Evolutionary conservation across 1,140 invertebrate genomes (phyloP), one percentile per base, ranked within the genome.

Genomic region (Brachionus manjavacas): DNA sequence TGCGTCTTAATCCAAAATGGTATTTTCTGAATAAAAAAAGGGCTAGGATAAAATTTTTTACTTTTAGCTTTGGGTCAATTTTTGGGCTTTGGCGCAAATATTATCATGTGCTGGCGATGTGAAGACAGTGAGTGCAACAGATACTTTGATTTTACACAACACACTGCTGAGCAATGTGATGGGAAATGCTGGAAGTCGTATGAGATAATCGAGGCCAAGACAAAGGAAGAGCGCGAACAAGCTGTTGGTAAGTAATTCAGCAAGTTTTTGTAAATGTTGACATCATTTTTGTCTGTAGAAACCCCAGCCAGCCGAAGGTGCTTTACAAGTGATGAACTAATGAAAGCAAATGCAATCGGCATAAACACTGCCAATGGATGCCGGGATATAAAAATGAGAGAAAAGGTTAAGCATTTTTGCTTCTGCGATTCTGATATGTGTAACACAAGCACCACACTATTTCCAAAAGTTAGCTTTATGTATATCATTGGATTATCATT

Each of bases 161-260:
- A 84, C 35, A 68, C 83, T 43, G 66, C 66, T 1, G 68, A 84
- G 25, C 66, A 52, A 64, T 84, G 83, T 78, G 83, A 84, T 25
- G 83, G 83, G 11, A 84, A 84, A 84, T 84, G 83, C 41, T 84
- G 83, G 83, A 84, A 74, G 20, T 84, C 83, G 2, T 84, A 74
- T n/a, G 83, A 84, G 41, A 60, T 84, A 31, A 74, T 84, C 8
- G 70, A 84, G 39, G 46, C 70, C 7, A 84, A 72, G 28, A 84
- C 66, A 3, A 84, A 84, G 74, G 83, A 72, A 64, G 83, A 84
- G 14, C 25, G 66, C 20, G 70, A 74, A 43, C 60, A 78, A 64
- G 83, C 83, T 14, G 60, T 76, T 14, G 60, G 83, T 74, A 55
- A 49, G 83, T 7, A 46, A 14, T 70, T 43, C 8, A 70, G 16